Evolutionary conservation across 2,888 invertebrate genomes (phyloP), one percentile per base, ranked within the genome.

Genomic region (Cordylochernes scorpioides): DNA sequence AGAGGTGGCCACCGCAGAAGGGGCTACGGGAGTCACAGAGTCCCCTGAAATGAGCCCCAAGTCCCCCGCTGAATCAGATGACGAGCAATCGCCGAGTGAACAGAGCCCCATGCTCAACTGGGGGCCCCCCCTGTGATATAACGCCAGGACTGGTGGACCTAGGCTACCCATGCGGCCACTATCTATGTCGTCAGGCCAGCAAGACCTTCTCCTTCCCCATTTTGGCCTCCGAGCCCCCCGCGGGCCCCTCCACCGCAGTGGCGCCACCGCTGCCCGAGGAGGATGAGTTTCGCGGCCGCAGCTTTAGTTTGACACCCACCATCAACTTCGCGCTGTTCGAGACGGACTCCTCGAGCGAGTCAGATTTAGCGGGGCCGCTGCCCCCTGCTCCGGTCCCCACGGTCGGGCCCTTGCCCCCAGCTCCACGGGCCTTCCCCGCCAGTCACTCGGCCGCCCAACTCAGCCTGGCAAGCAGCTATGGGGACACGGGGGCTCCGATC

Each of bases 401-500:
- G 10, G 32, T 30, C 34, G 31, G 31, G 17, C 18, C 30, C n/a
- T 32, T 32, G 22, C 32, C 32, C 13, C 33, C 33, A 12, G 33
- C 26, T 32, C 32, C 30, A 9, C 32, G 32, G 7, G 33, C 31
- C 15, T 28, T 37, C 10, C 33, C 37, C 25, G 34, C 34, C 15
- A 34, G 34, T 18, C 29, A 34, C 4, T 37, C 37, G 15, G 34
- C 37, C 13, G 37, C 37, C 5, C 37, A 35, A 15, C 29, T 37
- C 8, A 37, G 37, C 31, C 25, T 37, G 24, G 37, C 37, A 4
- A 37, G 37, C 15, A 37, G 37, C 17, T 30, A 33, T 29, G 33
- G 34, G 4, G 37, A 37, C 17, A 32, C 28, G 28, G 31, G 37
- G 17, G 15, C 36, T 32, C 50, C 53, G 9, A 49, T 57, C 29